A percentile compares a stretch with the other conserved stretches of the same genome.
Evolutionary conservation across 2,888 invertebrate genomes (phyloP).

Genomic region (Noctua janthe): DNA sequence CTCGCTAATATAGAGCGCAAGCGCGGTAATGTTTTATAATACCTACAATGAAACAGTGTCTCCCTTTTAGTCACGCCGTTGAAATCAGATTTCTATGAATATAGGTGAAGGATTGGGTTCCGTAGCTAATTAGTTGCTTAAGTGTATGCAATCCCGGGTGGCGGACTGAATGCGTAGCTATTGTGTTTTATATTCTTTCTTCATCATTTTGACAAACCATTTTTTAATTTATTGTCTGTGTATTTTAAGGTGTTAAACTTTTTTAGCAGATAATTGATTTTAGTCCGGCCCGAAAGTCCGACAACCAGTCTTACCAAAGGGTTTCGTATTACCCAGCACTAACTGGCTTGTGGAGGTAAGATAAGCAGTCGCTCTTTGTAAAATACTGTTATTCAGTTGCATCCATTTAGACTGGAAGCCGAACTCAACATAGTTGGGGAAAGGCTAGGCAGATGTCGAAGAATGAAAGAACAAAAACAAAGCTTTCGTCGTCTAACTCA

Average conservation of each 20-base stretch:
- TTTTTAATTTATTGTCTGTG: constrained; percentile 42
- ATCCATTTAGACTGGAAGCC: neutral
- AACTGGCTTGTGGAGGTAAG: too few relatives aligned
- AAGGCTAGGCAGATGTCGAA: too few relatives aligned
- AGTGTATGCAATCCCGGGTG: constrained; percentile 52
- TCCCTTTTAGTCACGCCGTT: constrained; percentile 80
- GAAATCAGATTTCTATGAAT: constrained; percentile 67
- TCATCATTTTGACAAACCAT: constrained; percentile 26
- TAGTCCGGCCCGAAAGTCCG: neutral
- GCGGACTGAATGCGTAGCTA: constrained; percentile 38
- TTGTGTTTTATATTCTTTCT: constrained; percentile 55
- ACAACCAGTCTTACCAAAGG: too few relatives aligned
- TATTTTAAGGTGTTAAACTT: constrained; percentile 3
- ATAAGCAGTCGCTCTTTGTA: too few relatives aligned
- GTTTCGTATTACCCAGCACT: too few relatives aligned
- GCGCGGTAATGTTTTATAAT: constrained; percentile 71
- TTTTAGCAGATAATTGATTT: constrained; percentile 2
- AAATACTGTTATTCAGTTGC: too few relatives aligned
- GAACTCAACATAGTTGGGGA: too few relatives aligned
- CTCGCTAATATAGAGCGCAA: constrained; percentile 69
- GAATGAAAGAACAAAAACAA: neutral
- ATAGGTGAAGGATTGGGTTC: constrained; percentile 66
- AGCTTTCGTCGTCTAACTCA: neutral
- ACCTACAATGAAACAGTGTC: constrained; percentile 62
- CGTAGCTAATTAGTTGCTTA: constrained; percentile 57